These are phyloP conservation scores for Cavia aperea DNA, from an alignment of 2,113 vertebrate species.

Conservation along the genomic window DNA sequence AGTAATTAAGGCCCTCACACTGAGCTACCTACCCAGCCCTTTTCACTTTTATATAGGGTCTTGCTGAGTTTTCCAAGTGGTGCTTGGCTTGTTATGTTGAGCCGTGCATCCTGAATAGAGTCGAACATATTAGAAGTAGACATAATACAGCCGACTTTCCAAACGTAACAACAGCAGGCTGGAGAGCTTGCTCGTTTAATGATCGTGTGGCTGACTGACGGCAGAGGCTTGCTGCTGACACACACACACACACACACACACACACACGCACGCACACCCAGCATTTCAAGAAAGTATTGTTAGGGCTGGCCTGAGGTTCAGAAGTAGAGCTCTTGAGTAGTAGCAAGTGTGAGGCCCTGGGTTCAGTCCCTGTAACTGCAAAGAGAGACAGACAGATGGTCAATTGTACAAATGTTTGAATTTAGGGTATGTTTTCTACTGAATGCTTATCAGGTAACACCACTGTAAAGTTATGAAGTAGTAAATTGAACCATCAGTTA, in stretches of 20 bases:
- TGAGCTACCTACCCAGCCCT: not conserved
- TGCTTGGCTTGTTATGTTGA: not conserved
- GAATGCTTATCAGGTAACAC: too few species aligned
- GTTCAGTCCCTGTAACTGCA: not conserved
- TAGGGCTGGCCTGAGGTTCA: not conserved
- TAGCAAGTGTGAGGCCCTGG: not conserved
- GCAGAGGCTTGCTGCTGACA: not conserved
- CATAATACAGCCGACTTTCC: not conserved
- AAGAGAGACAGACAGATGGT: not conserved
- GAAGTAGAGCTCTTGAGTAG: not conserved
- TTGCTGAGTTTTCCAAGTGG: not conserved
- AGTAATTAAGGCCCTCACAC: not conserved
- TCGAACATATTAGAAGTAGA: not conserved
- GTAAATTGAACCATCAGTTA: not conserved
- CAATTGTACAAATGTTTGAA: not conserved
- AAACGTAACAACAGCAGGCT: not conserved
- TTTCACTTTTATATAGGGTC: not conserved
- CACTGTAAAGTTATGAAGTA: not conserved
- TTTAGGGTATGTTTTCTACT: not conserved
- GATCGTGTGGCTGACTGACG: not conserved
- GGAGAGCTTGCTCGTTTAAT: too few species aligned
- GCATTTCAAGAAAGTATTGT: not conserved
- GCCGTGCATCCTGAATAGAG: not conserved
- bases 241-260: too few species aligned
- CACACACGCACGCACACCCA: not conserved